These are phyloP conservation scores for Dermatemys mawii DNA, from an alignment of 2,113 vertebrate genomes.

Conservation along the genomic window DNA sequence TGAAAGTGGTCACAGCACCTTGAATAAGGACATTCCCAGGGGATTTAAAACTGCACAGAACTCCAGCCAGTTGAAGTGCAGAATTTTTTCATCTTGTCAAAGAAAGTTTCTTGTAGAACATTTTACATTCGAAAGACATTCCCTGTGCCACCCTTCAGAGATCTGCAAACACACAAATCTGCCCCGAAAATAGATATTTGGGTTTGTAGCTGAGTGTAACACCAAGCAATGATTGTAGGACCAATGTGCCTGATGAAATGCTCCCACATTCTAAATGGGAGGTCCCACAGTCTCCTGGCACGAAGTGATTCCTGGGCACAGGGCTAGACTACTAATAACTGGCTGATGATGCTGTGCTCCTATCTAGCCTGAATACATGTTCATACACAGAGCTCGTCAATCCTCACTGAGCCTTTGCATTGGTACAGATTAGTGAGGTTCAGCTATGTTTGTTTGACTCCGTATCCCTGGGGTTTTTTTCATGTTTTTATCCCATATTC, in stretches of 20 bases:
- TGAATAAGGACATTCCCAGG: background rate
- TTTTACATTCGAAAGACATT: background rate
- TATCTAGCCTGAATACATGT: background rate
- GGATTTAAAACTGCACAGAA: background rate
- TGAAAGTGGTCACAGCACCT: background rate
- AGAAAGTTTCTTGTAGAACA: background rate
- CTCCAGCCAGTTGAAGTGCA: background rate
- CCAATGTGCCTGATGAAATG: background rate
- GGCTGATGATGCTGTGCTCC: background rate
- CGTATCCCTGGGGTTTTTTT: background rate
- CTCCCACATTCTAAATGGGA: background rate
- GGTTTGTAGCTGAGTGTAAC: background rate
- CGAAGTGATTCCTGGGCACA: background rate
- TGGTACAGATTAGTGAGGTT: background rate
- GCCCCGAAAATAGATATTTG: background rate
- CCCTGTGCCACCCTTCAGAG: background rate
- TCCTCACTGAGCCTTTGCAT: background rate
- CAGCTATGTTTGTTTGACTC: background rate
- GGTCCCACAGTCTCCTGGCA: background rate
- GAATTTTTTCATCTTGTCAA: conserved; percentile 5
- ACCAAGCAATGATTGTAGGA: background rate
- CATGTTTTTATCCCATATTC: background rate
- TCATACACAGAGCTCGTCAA: background rate
- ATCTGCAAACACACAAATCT: background rate
- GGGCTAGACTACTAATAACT: background rate